Evolutionary conservation across 2,888 invertebrate genomes (phyloP).

Genomic region (Carcina quercana): DNA sequence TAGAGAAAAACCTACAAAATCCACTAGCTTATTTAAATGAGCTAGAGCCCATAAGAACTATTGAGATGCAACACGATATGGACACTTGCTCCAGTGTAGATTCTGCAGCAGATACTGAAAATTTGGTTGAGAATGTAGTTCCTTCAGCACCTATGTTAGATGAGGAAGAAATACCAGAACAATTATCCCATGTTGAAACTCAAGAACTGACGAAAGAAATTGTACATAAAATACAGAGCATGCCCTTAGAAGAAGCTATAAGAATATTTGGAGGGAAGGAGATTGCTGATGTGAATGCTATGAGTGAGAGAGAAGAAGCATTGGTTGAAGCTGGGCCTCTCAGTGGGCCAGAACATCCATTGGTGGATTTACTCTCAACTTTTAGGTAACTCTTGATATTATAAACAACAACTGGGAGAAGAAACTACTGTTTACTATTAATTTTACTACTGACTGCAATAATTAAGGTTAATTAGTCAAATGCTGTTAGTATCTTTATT

Average conservation of each 20-base stretch:
- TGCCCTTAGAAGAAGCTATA: slow-evolving; percentile 49
- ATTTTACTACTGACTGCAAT: too few species aligned
- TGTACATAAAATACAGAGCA: slow-evolving; percentile 32
- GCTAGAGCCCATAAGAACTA: background rate
- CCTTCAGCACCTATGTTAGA: slow-evolving; percentile 58
- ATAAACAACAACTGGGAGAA: too few species aligned
- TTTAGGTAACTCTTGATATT: slow-evolving; percentile 41
- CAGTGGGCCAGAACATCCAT: slow-evolving; percentile 52
- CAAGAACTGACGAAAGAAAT: slow-evolving; percentile 15
- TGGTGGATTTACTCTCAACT: slow-evolving; percentile 58
- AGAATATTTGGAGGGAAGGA: slow-evolving; percentile 47
- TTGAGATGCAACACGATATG: too few species aligned
- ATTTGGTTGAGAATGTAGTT: slow-evolving; percentile 14
- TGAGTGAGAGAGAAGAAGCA: slow-evolving; percentile 54
- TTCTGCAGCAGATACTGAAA: too few species aligned
- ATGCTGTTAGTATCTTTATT: too few species aligned
- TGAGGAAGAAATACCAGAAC: slow-evolving; percentile 23
- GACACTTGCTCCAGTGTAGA: too few species aligned
- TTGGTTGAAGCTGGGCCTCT: slow-evolving; percentile 47
- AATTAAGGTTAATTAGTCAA: too few species aligned
- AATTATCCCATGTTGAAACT: slow-evolving; percentile 7
- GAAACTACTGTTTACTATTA: too few species aligned
- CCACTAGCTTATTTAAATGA: background rate
- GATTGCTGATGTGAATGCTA: slow-evolving; percentile 41
- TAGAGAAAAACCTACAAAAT: slow-evolving; percentile 10